Conservation (phyloP, 2,113 vertebrate species). For the Lethenteron camtschaticum region DNA sequence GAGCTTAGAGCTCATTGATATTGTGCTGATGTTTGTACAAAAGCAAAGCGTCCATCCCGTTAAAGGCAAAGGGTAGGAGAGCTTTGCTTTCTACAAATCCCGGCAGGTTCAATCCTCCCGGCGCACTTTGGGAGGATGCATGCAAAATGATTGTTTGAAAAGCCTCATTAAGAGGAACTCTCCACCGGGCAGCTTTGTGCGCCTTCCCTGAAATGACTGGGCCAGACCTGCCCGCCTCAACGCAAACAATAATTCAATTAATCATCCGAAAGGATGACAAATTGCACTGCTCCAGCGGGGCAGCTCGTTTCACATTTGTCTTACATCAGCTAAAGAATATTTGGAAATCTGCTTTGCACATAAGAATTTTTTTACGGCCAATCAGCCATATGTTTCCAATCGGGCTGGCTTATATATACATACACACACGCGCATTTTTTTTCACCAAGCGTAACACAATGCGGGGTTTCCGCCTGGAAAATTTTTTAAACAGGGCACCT, state of each 20-base stretch:
- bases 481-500: not conserved
- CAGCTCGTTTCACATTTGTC: conserved; percentile 4
- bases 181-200: not conserved
- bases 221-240: not conserved
- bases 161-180: conserved; percentile 5
- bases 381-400: conserved; percentile 3
- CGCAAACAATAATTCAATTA: conserved; percentile 4
- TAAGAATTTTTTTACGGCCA: not conserved
- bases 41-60: no score
- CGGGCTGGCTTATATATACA: not conserved
- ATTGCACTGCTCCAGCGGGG: not conserved
- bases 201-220: conserved; percentile 1
- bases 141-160: conserved; percentile 5
- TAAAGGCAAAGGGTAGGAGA: no score
- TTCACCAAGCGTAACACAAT: conserved; percentile 1
- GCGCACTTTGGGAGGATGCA: not conserved
- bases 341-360: conserved; percentile 5
- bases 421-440: no score
- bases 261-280: conserved; percentile 2
- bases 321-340: conserved; percentile 2
- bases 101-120: not conserved
- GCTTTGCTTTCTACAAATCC: no score
- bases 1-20: no score
- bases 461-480: not conserved
- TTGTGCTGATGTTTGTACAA: no score